Evolutionary conservation across 2,888 invertebrate genomes (phyloP), one percentile per base, ranked within the genome.

Genomic region (Drosophila nr. medialis): DNA sequence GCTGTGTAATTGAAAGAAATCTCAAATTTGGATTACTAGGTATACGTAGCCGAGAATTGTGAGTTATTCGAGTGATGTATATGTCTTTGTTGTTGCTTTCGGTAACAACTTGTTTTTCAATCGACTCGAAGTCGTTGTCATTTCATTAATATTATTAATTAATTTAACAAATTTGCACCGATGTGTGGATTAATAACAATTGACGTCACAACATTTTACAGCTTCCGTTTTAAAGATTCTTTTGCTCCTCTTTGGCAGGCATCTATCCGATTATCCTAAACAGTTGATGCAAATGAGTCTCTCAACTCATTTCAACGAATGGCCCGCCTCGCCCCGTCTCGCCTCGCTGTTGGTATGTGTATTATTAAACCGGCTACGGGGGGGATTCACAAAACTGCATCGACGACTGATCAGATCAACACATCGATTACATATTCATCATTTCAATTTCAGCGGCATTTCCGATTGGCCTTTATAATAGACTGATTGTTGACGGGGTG

Each of bases 161-260:
- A 85, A 83, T 85, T 75, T 64, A 64, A 67, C 61, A 71, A 85
- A 80, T 78, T 78, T 42, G 53, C 71, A 71, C 40, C 40, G 27
- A 56, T 50, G 70, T 85, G 85, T 60, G 66, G 71, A 73, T 73
- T 78, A 67, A 50, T 65, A 64, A 68, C 66, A 71, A 78, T 76
- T 78, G 81, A 77, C 76, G 77, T 77, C 76, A 73, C 40, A 34
- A n/a, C 40, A 36, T 51, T 50, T 71, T 66, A 49, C 75, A 75
- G 65, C 64, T 74, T 74, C 75, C 74, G 63, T 64, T 59, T 61
- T 4, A 2, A 13, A 21, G 13, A 21, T 13, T 13, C 13, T 21
- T 45, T 1, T 45, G 13, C 21, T 15, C 21, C 7, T 15, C 7
- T 13, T 21, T 45, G 7, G 45, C 29, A 30, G 30, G 30, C 7